Base-by-base conservation (phyloP, 2,797 vertebrate species). In the Enteromius mattozi region DNA sequence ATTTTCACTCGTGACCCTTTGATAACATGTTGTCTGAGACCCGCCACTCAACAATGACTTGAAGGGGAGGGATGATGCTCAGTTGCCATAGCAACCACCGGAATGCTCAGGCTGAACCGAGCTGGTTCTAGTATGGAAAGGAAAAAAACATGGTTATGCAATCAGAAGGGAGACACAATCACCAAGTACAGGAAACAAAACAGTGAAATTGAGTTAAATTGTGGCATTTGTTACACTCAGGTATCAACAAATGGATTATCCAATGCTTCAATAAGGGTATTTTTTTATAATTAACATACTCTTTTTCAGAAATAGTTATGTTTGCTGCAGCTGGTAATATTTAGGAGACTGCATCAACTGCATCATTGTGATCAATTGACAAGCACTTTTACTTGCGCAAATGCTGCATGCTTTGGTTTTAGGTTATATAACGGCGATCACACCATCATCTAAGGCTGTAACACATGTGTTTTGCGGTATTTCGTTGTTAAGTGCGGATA, bases 71-170 rank as follows among this genome's bases (percentile, higher is more conserved):
- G 92, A 94, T 94, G 94, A 92, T 92, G 92, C 89, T 87, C 88
- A 90, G 95, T 96, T 95, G 91, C 94, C 88, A 94, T 95, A 93
- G 91, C 92, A 72, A 95, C 95, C 84, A 93, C 91, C 80, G 74
- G 92, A 94, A 93, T 91, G 90, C 92, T 91, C 94, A 92, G 92
- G 91, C 93, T 93, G 85, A 85, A 92, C 91, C 80, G 10, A 89
- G 92, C 87, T 92, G 77, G 90, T 89, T 91, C 89, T 89, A 85
- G 91, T 92, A 70, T 86, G 45, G 77, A 86, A 81, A 59, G 84
- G 51, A n/a, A 71, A 74, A 72, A 81, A 61, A 80, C 82, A 81
- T 80, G 85, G 90, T 94, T 95, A 94, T 92, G 92, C 93, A 95
- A 96, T 88, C 81, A 49, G n/a, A 77, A 56, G 19, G 45, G 63